These are phyloP conservation scores for Calliphora vomitoria DNA, from an alignment of 2,888 invertebrate species.

Conservation along the genomic window DNA sequence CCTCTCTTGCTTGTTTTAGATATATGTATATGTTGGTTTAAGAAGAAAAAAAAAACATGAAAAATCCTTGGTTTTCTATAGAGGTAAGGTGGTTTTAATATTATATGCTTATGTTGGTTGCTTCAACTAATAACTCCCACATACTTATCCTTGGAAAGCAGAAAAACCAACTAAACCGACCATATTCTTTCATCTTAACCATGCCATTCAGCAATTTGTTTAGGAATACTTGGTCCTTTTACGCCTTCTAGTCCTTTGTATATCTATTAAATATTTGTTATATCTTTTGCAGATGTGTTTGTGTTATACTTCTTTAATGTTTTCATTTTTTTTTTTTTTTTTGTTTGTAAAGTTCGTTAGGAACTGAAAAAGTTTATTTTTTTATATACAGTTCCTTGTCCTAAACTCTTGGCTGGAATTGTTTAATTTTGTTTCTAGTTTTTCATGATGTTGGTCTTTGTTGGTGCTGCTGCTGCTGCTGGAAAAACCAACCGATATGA, in stretches of 20 bases:
- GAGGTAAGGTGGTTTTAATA: background rate
- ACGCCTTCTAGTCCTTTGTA: constrained; percentile 1
- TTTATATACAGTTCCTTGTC: background rate
- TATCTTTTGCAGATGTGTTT: constrained; percentile 35
- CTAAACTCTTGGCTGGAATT: constrained; percentile 19
- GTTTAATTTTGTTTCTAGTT: constrained; percentile 22
- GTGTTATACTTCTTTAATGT: background rate
- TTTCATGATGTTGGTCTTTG: background rate
- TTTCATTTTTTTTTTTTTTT: background rate
- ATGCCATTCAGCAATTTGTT: background rate
- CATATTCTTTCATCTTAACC: background rate
- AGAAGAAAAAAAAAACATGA: background rate
- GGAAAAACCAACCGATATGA: constrained; percentile 47
- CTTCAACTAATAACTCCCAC: background rate
- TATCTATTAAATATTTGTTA: background rate
- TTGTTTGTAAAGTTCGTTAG: background rate
- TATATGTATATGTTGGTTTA: background rate
- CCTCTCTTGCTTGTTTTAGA: too few relatives aligned
- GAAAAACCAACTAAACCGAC: background rate
- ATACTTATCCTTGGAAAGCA: background rate
- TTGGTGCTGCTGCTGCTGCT: constrained; percentile 15
- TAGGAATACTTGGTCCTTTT: background rate
- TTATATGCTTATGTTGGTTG: background rate
- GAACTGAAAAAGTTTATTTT: constrained; percentile 11
- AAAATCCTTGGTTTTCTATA: background rate